A percentile compares a stretch with the other conserved stretches of the same genome.
Conservation (phyloP, 2,797 vertebrate genomes). For the Lepilemur ruficaudatus region DNA sequence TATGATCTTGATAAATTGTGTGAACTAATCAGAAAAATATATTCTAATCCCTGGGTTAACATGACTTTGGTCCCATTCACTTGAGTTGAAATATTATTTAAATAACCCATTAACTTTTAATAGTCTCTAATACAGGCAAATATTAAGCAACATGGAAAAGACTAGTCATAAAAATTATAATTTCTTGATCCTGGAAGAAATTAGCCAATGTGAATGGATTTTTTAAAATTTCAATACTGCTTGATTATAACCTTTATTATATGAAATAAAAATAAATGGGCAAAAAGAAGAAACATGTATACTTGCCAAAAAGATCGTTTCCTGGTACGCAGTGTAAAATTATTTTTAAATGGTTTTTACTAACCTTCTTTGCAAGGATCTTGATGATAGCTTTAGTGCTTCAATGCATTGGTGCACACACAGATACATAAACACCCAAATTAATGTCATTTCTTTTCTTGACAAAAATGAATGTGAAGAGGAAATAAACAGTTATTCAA, state of each 20-base stretch:
- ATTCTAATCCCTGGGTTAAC: background rate
- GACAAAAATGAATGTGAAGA: constrained; percentile 16
- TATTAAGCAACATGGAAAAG: background rate
- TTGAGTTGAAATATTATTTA: background rate
- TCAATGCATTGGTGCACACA: background rate
- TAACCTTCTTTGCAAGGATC: background rate
- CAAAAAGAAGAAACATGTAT: background rate
- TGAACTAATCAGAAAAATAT: background rate
- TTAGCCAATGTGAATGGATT: background rate
- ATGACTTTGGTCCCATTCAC: background rate
- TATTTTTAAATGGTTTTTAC: constrained; percentile 21
- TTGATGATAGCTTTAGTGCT: background rate
- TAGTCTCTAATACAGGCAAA: background rate
- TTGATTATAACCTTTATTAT: constrained; percentile 28
- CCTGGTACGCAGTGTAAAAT: background rate
- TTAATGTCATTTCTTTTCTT: constrained; percentile 38
- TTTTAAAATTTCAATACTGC: background rate
- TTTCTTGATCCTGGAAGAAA: constrained; percentile 35
- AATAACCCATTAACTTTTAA: background rate
- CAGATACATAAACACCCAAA: background rate
- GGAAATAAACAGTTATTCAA: constrained; percentile 21
- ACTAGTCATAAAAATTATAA: background rate
- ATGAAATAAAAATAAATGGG: background rate
- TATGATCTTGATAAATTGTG: background rate
- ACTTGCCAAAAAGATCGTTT: constrained; percentile 10